Conservation (phyloP, 1,140 invertebrate genomes). For the Diachasma alloeum region DNA sequence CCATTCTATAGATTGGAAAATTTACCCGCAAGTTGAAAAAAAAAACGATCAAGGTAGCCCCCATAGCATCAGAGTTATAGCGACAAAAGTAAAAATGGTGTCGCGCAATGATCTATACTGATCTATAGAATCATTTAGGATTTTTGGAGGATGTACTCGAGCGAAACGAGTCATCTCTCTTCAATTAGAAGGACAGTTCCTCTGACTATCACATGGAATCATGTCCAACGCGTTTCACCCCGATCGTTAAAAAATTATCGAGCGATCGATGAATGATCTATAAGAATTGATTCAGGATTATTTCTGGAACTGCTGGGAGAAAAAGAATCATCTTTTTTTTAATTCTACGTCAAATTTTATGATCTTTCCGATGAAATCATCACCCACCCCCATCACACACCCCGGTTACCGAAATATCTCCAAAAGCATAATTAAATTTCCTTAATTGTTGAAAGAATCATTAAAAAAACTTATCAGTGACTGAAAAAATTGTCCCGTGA, state of each 20-base stretch:
- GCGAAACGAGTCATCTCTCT: too few relatives aligned
- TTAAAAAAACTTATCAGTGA: too few relatives aligned
- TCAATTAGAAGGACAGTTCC: too few relatives aligned
- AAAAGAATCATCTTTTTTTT: neutral
- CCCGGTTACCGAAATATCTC: too few relatives aligned
- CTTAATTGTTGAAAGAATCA: too few relatives aligned
- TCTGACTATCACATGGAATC: too few relatives aligned
- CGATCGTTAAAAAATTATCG: neutral
- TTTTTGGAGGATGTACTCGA: too few relatives aligned
- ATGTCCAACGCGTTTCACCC: neutral
- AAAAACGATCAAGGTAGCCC: neutral
- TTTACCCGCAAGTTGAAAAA: neutral
- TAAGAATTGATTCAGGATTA: neutral
- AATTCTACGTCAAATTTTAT: neutral
- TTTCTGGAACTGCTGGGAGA: neutral
- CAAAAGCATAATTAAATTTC: neutral
- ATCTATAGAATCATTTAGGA: too few relatives aligned
- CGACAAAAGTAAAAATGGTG: too few relatives aligned
- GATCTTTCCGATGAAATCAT: neutral
- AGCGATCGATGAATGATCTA: neutral
- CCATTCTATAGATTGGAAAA: neutral
- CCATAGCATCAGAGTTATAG: too few relatives aligned
- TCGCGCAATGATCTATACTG: too few relatives aligned
- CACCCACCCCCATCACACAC: too few relatives aligned
- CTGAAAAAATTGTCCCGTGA: neutral